phyloP scores from a whole-genome alignment of 2,797 vertebrate species.

The Mallotus villosus region DNA sequence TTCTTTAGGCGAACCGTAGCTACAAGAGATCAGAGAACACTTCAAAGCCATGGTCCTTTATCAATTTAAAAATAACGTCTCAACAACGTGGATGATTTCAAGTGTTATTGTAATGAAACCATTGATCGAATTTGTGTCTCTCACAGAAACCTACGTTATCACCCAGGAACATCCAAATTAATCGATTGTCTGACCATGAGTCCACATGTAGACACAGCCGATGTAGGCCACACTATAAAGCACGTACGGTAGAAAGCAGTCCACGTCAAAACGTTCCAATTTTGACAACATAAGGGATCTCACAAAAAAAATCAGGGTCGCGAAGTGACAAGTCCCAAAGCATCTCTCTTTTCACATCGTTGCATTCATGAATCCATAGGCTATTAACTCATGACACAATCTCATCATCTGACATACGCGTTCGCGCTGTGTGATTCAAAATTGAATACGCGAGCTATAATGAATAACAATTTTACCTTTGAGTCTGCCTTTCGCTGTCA shows the following conservation, averaged over 20 bases:
- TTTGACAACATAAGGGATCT: conserved; percentile 27
- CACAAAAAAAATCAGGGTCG: conserved; percentile 25
- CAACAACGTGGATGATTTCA: background rate
- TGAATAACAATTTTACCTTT: conserved; percentile 74
- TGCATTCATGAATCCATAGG: conserved; percentile 34
- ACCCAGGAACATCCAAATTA: conserved; percentile 28
- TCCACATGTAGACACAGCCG: conserved; percentile 31
- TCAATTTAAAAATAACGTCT: background rate
- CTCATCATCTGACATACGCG: conserved; percentile 8
- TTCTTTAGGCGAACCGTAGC: conserved; percentile 8
- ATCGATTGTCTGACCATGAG: conserved; percentile 36
- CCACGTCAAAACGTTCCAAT: conserved; percentile 13
- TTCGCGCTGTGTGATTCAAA: background rate
- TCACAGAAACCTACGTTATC: conserved; percentile 51
- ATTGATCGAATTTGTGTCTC: conserved; percentile 19
- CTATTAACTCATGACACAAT: conserved; percentile 53
- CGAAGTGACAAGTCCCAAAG: conserved; percentile 38
- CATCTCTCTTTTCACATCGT: conserved; percentile 43
- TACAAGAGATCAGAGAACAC: conserved; percentile 23
- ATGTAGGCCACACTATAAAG: conserved; percentile 49
- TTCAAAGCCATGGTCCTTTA: conserved; percentile 9
- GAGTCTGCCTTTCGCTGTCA: conserved; percentile 84
- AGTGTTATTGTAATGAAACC: conserved; percentile 8
- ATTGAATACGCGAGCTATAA: conserved; percentile 2
- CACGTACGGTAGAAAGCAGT: conserved; percentile 1